Base-by-base conservation (phyloP, 2,113 vertebrate genomes). In the Geococcyx californianus region DNA sequence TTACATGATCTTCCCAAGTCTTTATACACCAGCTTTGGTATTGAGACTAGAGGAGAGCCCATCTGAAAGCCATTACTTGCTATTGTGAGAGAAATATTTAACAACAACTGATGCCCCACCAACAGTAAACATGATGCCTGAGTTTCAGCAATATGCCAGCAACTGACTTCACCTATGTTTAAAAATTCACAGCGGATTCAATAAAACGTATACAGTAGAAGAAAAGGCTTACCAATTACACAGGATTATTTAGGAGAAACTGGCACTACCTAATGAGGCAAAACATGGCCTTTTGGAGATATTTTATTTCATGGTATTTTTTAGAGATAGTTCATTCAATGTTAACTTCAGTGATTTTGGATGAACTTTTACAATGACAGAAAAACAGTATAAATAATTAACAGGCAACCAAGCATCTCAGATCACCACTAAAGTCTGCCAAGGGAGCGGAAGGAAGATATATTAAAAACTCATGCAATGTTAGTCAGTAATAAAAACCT, bases 341-440 rank as follows among this genome's bases (percentile, higher is more conserved):
- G 67, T 58, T 69, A 97, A 94, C 73, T 82, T 88, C 88, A 91
- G 85, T 45, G 73, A 93, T 81, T 75, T 95, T 52, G 52, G 62
- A 55, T 75, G 70, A 94, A 96, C 60, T 95, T 94, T 91, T 62
- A 92, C 56, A 94, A 70, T 40, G 49, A 67, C 36, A 64, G 79
- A 96, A 93, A 80, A 96, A 72, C 20, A 94, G 75, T 34, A 78
- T 63, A 97, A 95, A 96, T 84, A 96, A 95, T 87, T 94, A 96
- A 90, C n/a, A 95, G 60, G 59, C 84, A 93, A 87, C 92, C 47
- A 96, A 90, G 93, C 82, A 95, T 91, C 92, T 87, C 81, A 49
- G 83, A 86, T 73, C 77, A 96, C 40, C 33, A 83, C 58, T 60
- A 69, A n/a, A 90, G 87, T 67, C 68, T 91, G 64, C 55, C 89